Evolutionary conservation across 2,888 invertebrate species (phyloP).

Genomic region (Vesta saturnalis): DNA sequence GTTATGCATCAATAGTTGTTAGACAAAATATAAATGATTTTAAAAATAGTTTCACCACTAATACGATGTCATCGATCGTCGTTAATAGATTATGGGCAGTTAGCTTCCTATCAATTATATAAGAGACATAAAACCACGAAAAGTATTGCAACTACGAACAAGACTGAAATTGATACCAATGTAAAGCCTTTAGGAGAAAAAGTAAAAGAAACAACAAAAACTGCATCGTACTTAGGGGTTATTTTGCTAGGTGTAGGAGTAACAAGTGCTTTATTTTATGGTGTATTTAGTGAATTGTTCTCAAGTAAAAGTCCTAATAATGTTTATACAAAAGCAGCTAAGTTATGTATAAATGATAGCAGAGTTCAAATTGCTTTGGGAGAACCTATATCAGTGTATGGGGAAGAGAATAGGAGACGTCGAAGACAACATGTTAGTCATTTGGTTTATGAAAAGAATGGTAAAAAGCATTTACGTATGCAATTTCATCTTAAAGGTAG

Average conservation of each 20-base stretch:
- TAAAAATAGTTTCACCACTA: constrained; percentile 40
- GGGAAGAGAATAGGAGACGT: constrained; percentile 86
- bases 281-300: constrained; percentile 86
- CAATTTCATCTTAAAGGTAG: constrained; percentile 89
- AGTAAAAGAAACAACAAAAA: constrained; percentile 92
- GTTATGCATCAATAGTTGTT: too few species aligned
- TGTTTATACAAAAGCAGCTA: constrained; percentile 82
- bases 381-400: constrained; percentile 88
- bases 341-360: constrained; percentile 78
- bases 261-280: constrained; percentile 84
- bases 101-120: constrained; percentile 20
- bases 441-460: constrained; percentile 77
- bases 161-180: constrained; percentile 60
- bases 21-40: constrained; percentile 31
- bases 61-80: constrained; percentile 30
- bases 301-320: constrained; percentile 88
- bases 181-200: constrained; percentile 76
- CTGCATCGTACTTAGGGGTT: constrained; percentile 84
- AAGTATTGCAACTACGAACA: constrained; percentile 30
- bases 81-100: constrained; percentile 27
- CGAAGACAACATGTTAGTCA: constrained; percentile 87
- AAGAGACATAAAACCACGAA: constrained; percentile 34
- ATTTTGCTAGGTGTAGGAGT: constrained; percentile 84
- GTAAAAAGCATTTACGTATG: constrained; percentile 85
- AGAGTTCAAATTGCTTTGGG: constrained; percentile 86